These are phyloP conservation scores for Crocidura indochinensis DNA, from an alignment of 2,797 vertebrate species.

Conservation along the genomic window DNA sequence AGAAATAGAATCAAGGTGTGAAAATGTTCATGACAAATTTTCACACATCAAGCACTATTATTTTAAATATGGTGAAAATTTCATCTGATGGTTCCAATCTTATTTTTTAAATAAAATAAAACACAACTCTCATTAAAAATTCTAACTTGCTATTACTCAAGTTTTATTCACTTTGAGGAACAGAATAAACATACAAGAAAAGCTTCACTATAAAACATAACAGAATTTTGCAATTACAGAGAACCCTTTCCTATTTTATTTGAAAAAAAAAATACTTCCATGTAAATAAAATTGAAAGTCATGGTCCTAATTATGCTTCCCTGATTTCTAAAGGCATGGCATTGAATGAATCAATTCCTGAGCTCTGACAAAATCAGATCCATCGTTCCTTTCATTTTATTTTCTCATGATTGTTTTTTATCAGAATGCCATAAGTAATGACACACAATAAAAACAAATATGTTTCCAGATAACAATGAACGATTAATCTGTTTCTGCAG, in stretches of 20 bases:
- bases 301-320: constrained; percentile 7
- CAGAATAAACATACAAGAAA: constrained; percentile 44
- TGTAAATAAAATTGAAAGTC: constrained; percentile 62
- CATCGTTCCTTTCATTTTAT: constrained; percentile 74
- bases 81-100: constrained; percentile 15
- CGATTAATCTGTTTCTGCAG: constrained; percentile 58
- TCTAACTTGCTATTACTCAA: constrained; percentile 68
- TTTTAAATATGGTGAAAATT: constrained; percentile 66
- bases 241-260: constrained; percentile 24
- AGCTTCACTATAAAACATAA: constrained; percentile 50
- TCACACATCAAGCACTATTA: constrained; percentile 35
- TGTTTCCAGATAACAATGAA: constrained; percentile 56
- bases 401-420: constrained; percentile 58
- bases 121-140: constrained; percentile 35
- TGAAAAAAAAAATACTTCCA: constrained; percentile 15
- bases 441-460: constrained; percentile 51
- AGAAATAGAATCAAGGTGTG: constrained; percentile 75
- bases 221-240: constrained; percentile 47
- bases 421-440: constrained; percentile 55
- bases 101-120: constrained; percentile 50
- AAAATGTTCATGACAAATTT: constrained; percentile 68
- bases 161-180: constrained; percentile 63
- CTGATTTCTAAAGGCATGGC: constrained; percentile 43
- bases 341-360: constrained; percentile 57
- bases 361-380: constrained; percentile 64